phyloP scores from a whole-genome alignment of 2,113 vertebrate genomes.

The Cavia aperea region DNA sequence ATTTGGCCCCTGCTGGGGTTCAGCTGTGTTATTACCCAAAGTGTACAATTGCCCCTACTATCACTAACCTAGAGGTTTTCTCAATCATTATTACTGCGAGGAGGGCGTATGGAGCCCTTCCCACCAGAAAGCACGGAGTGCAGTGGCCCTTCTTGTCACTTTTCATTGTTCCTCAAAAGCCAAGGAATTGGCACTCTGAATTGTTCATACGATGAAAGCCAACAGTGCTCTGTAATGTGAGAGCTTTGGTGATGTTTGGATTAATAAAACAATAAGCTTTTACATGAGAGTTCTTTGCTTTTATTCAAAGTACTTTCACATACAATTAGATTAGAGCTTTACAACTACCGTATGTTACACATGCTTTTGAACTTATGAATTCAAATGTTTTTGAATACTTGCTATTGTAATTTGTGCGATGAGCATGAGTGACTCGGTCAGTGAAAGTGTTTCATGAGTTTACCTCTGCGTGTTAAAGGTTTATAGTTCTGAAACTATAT shows the following conservation, averaged over 20 bases:
- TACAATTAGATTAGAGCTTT: not conserved
- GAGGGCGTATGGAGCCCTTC: fast-evolving
- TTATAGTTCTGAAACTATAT: not conserved
- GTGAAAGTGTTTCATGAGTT: not conserved
- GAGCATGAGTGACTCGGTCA: not conserved
- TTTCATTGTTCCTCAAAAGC: not conserved
- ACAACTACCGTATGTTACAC: not conserved
- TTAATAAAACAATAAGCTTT: not conserved
- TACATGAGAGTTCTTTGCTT: not conserved
- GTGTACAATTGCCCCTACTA: not conserved
- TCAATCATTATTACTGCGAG: not conserved
- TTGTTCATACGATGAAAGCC: not conserved
- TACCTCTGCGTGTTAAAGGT: not conserved
- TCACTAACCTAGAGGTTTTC: not conserved
- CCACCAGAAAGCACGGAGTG: not conserved
- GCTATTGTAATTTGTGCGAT: not conserved
- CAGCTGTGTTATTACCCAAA: not conserved
- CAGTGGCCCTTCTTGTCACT: not conserved
- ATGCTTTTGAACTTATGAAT: constrained; percentile 4
- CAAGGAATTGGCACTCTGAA: not conserved
- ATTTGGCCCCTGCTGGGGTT: not conserved
- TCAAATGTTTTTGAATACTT: not conserved
- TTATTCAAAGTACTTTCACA: not conserved
- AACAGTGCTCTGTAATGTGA: not conserved
- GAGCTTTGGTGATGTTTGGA: not conserved